Evolutionary conservation across 2,888 invertebrate genomes (phyloP).

Genomic region (Drosophila paramelanica): DNA sequence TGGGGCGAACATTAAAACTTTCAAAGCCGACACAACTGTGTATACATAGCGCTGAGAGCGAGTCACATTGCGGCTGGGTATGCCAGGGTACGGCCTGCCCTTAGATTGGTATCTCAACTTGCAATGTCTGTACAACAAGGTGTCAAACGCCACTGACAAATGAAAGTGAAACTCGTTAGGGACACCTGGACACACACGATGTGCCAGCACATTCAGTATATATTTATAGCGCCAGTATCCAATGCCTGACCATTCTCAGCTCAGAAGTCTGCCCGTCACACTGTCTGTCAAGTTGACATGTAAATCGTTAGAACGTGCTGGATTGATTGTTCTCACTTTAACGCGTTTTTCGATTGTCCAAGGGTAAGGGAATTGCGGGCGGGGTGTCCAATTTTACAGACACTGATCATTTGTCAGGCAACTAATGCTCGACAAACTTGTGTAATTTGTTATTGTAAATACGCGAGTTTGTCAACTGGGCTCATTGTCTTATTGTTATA

Average conservation of each 20-base stretch:
- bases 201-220: slow-evolving; percentile 15
- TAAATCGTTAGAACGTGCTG: slow-evolving; percentile 77
- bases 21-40: slow-evolving; percentile 65
- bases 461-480: slow-evolving; percentile 56
- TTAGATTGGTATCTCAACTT: slow-evolving; percentile 60
- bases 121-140: slow-evolving; percentile 67
- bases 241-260: slow-evolving; percentile 39
- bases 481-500: slow-evolving; percentile 48
- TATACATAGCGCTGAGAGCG: slow-evolving; percentile 35
- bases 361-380: slow-evolving; percentile 5
- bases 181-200: slow-evolving; percentile 71
- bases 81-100: slow-evolving; percentile 8
- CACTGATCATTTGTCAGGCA: slow-evolving; percentile 66
- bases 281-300: slow-evolving; percentile 75
- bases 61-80: slow-evolving; percentile 13
- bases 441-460: slow-evolving; percentile 73
- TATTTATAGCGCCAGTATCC: slow-evolving; percentile 54
- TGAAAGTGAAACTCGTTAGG: slow-evolving; percentile 78
- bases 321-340: slow-evolving; percentile 76
- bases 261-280: slow-evolving; percentile 10
- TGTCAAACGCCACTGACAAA: slow-evolving; percentile 81
- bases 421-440: slow-evolving; percentile 33
- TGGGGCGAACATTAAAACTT: slow-evolving; percentile 10
- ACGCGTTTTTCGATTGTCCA: slow-evolving; percentile 51
- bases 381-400: slow-evolving; percentile 14